Conservation (phyloP, 2,113 vertebrate species). For the Promerops cafer region DNA sequence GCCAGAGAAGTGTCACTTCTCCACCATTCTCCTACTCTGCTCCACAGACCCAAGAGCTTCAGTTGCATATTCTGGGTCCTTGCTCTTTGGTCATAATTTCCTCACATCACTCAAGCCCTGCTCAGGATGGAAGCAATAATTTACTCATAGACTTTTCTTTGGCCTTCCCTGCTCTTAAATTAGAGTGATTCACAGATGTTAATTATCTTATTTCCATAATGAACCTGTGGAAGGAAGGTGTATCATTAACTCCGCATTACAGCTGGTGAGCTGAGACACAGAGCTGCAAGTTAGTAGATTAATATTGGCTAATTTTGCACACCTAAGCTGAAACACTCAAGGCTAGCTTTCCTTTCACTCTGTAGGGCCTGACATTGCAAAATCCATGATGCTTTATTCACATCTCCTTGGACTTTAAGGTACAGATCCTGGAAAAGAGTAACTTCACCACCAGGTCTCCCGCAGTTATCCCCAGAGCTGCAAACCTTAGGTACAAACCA, state of each 20-base stretch:
- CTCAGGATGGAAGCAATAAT: background rate
- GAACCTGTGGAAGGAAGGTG: background rate
- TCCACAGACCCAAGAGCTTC: background rate
- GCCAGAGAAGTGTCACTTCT: background rate
- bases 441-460: background rate
- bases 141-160: slow-evolving; percentile 12
- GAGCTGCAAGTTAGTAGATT: slow-evolving; percentile 12
- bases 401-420: background rate
- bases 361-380: background rate
- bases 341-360: background rate
- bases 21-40: background rate
- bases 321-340: background rate
- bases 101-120: background rate
- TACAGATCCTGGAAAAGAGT: background rate
- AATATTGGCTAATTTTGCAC: slow-evolving; percentile 6
- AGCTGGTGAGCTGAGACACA: slow-evolving; percentile 10
- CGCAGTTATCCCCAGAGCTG: fast-evolving
- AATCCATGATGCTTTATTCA: background rate
- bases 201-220: slow-evolving; percentile 56
- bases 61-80: background rate
- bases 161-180: slow-evolving; percentile 29
- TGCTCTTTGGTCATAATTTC: background rate
- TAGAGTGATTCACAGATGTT: slow-evolving; percentile 4
- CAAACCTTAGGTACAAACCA: background rate
- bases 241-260: background rate